These are phyloP conservation scores for Colossoma macropomum DNA, from an alignment of 2,113 vertebrate genomes.

Conservation along the genomic window DNA sequence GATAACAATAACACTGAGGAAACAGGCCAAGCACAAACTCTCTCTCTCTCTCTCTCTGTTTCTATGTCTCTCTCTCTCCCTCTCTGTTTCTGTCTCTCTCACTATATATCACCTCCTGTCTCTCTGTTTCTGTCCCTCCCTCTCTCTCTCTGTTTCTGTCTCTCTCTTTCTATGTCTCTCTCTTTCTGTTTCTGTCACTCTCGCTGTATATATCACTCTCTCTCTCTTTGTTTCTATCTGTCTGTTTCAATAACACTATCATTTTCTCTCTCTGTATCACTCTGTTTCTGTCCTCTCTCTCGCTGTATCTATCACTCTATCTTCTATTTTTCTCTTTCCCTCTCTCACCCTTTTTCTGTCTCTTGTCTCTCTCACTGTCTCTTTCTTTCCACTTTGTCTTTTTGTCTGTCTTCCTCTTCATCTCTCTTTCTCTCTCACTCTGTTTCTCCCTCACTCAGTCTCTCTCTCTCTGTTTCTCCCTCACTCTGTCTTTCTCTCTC, in stretches of 20 bases:
- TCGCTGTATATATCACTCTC: neutral
- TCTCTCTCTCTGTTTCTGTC: neutral
- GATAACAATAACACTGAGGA: constrained; percentile 36
- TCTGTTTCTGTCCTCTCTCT: neutral
- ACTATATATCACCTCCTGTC: neutral
- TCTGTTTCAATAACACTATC: neutral
- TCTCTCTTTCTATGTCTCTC: neutral
- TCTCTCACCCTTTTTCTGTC: neutral
- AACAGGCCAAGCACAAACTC: neutral
- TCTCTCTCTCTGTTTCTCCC: too few relatives aligned
- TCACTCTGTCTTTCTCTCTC: too few relatives aligned
- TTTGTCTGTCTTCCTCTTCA: neutral
- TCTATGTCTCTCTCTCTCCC: neutral
- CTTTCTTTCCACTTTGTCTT: too few relatives aligned
- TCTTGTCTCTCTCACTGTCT: too few relatives aligned
- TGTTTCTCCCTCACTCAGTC: too few relatives aligned
- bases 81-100: neutral
- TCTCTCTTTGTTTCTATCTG: neutral
- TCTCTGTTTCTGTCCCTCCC: neutral
- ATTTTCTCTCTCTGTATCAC: neutral
- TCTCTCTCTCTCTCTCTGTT: neutral
- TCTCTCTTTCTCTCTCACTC: too few relatives aligned
- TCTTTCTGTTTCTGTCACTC: neutral
- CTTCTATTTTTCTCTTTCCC: neutral
- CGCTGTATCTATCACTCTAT: neutral